Conservation (phyloP, 2,888 invertebrate genomes). For the Scaptomyza polygonia region DNA sequence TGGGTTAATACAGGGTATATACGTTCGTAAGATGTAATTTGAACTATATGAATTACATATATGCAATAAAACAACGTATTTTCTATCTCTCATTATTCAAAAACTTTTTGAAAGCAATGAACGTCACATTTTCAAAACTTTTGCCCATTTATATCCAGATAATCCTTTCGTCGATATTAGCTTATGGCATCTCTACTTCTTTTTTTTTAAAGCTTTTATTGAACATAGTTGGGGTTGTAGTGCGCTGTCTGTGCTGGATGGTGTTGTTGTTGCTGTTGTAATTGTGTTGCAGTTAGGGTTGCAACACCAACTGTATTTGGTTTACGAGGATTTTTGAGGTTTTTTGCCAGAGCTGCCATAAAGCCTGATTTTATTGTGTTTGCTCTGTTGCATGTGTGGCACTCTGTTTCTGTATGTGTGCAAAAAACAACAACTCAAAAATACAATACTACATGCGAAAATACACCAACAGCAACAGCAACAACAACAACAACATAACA, state of each 20-base stretch:
- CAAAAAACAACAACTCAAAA: background rate
- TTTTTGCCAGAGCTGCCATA: slow-evolving; percentile 57
- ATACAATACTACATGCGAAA: too few species aligned
- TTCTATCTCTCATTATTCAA: too few species aligned
- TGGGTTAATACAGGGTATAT: background rate
- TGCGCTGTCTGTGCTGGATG: slow-evolving; percentile 7
- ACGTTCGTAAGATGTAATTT: background rate
- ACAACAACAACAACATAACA: slow-evolving; percentile 28
- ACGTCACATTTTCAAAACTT: background rate
- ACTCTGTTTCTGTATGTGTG: slow-evolving; percentile 6
- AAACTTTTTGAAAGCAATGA: too few species aligned
- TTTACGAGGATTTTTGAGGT: slow-evolving; percentile 54
- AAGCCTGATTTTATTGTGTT: slow-evolving; percentile 73
- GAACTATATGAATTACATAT: background rate
- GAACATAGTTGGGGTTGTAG: slow-evolving; percentile 48
- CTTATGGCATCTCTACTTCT: slow-evolving; percentile 7
- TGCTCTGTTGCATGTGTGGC: slow-evolving; percentile 30
- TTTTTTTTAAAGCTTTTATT: slow-evolving; percentile 21
- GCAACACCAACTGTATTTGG: slow-evolving; percentile 47
- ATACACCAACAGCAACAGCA: slow-evolving; percentile 1
- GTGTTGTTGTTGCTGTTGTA: slow-evolving; percentile 24
- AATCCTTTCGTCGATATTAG: slow-evolving; percentile 10
- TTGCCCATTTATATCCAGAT: slow-evolving; percentile 1
- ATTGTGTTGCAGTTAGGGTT: slow-evolving; percentile 47
- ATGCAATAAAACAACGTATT: too few species aligned